Percentiles rank a stretch among this genome's conserved stretches.
Evolutionary conservation across 2,113 vertebrate species (phyloP).

Genomic region (Halcyon malimbica): DNA sequence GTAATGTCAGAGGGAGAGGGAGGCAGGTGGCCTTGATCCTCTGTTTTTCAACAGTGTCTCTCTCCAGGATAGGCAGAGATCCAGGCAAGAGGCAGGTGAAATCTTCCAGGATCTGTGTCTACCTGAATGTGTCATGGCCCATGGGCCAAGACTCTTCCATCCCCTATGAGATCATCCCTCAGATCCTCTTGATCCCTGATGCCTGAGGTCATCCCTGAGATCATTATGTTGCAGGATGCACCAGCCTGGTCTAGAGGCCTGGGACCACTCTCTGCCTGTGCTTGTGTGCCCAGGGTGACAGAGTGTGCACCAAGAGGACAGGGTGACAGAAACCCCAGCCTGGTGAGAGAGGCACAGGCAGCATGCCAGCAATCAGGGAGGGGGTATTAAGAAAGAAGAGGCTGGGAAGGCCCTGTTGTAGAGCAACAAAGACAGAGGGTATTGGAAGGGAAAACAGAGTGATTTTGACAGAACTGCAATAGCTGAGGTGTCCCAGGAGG

Average conservation of each 20-base stretch:
- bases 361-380: not conserved
- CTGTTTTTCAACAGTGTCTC: not conserved
- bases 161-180: not conserved
- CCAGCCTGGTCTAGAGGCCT: not conserved
- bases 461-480: not conserved
- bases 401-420: not conserved
- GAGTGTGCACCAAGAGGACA: not conserved
- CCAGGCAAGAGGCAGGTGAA: not conserved
- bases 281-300: rapidly evolving
- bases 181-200: not conserved
- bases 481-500: rapidly evolving
- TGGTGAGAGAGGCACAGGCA: not conserved
- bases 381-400: not conserved
- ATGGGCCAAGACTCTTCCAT: not conserved
- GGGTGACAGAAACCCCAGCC: not conserved
- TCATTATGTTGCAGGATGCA: not conserved
- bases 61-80: not conserved
- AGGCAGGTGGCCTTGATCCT: not conserved
- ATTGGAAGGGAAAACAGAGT: not conserved
- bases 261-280: not conserved
- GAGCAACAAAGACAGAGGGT: not conserved
- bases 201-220: not conserved
- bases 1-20: not conserved
- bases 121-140: not conserved
- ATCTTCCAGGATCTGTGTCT: not conserved